Percentiles rank a stretch among this genome's conserved stretches.
Conservation (phyloP, 1,140 invertebrate species). For the Pogonognathellus flavescens region DNA sequence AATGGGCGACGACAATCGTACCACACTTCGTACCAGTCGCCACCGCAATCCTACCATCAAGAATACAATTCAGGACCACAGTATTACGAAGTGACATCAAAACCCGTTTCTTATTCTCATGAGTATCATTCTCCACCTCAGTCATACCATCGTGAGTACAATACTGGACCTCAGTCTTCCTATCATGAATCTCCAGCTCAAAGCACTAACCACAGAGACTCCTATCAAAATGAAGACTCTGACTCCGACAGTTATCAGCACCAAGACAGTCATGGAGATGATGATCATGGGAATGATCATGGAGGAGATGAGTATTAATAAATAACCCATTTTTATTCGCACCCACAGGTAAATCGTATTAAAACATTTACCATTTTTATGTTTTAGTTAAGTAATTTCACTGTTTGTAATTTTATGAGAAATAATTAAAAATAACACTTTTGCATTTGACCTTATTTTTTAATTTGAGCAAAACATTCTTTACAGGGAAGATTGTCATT, state of each 20-base stretch:
- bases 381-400: too few relatives aligned
- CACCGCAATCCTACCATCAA: constrained; percentile 11
- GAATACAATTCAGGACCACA: constrained; percentile 6
- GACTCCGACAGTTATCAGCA: background rate
- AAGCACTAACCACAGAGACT: background rate
- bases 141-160: constrained; percentile 19
- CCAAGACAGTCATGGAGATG: background rate
- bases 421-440: too few relatives aligned
- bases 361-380: too few relatives aligned
- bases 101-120: background rate
- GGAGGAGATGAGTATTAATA: background rate
- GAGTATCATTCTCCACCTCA: constrained; percentile 20
- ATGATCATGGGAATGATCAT: background rate
- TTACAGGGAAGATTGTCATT: too few relatives aligned
- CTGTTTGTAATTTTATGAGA: too few relatives aligned
- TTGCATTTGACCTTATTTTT: too few relatives aligned
- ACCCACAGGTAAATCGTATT: too few relatives aligned
- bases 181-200: constrained; percentile 2
- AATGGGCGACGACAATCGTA: constrained; percentile 3
- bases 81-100: constrained; percentile 25
- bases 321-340: too few relatives aligned
- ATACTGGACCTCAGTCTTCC: constrained; percentile 11
- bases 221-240: background rate
- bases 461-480: too few relatives aligned
- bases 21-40: background rate